Evolutionary conservation across 2,113 vertebrate genomes (phyloP).

Genomic region (Pollimyrus isidori): DNA sequence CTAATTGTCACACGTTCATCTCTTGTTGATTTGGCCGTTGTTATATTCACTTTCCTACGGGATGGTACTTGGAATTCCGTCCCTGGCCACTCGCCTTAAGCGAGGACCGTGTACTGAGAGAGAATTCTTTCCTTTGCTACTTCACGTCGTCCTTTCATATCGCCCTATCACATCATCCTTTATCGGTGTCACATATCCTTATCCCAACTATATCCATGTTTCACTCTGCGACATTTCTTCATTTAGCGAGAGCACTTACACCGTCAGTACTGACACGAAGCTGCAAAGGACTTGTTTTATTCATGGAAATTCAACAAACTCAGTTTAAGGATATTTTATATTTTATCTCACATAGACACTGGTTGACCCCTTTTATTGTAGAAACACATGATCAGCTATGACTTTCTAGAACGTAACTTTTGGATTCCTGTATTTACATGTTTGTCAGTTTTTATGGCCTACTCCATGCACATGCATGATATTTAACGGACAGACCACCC

Average conservation of each 20-base stretch:
- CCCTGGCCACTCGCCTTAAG: not conserved
- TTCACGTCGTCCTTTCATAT: not conserved
- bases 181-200: not conserved
- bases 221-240: not conserved
- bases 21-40: not conserved
- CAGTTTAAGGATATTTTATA: not conserved
- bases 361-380: not conserved
- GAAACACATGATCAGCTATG: not conserved
- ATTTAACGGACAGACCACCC: not conserved
- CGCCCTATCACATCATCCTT: no score
- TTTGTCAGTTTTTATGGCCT: not conserved
- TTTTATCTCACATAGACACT: not conserved
- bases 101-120: not conserved
- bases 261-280: not conserved
- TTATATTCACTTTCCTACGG: not conserved
- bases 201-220: not conserved
- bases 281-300: not conserved
- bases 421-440: not conserved
- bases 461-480: not conserved
- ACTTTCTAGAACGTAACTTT: not conserved
- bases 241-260: not conserved
- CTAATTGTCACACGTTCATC: not conserved
- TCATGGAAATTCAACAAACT: not conserved
- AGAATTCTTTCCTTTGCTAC: not conserved
- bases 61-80: not conserved